phyloP scores from a whole-genome alignment of 2,888 invertebrate species.

The Harpagoxenus sublaevis region DNA sequence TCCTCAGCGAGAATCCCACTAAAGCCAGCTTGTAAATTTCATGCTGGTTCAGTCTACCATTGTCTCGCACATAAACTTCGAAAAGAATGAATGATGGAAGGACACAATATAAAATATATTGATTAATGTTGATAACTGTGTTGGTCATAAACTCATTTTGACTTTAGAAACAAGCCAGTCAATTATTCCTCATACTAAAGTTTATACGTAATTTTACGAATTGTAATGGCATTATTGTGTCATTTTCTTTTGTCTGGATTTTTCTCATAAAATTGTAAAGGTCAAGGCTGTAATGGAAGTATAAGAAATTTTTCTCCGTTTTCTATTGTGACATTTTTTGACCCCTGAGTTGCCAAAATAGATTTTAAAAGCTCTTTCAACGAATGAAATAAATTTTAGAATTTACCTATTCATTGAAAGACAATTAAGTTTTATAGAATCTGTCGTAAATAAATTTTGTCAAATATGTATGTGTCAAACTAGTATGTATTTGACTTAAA shows the following conservation, averaged over 20 bases:
- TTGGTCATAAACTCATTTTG: not conserved
- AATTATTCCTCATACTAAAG: not conserved
- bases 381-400: not conserved
- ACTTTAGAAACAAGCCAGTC: not conserved
- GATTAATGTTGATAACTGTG: not conserved
- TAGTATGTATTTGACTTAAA: not conserved
- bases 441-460: not conserved
- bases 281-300: not conserved
- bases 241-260: not conserved
- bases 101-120: not conserved
- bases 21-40: slow-evolving; percentile 12
- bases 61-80: not conserved
- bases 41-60: not conserved
- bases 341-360: not conserved
- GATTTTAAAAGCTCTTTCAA: not conserved
- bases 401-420: not conserved
- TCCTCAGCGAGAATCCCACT: not conserved
- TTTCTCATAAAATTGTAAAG: not conserved
- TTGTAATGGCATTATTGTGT: not conserved
- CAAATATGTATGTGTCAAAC: not conserved
- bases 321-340: not conserved
- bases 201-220: not conserved
- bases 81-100: not conserved
- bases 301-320: not conserved
- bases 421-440: not conserved